Conservation (phyloP, 1,140 invertebrate genomes). For the Musca domestica region DNA sequence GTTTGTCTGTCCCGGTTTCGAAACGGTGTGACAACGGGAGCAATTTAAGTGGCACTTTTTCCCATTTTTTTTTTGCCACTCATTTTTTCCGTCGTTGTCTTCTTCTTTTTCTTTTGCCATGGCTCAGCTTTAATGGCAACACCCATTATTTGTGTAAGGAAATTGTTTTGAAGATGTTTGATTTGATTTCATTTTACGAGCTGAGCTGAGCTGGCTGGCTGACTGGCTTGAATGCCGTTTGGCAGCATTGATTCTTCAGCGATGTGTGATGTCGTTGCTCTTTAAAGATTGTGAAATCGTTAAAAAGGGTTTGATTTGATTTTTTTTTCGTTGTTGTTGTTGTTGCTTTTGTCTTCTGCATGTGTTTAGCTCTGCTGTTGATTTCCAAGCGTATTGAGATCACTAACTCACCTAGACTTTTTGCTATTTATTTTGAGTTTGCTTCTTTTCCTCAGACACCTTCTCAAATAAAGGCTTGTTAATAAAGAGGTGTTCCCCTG, state of each 20-base stretch:
- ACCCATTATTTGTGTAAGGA: conserved; percentile 21
- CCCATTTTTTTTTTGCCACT: neutral
- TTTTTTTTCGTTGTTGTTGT: no score
- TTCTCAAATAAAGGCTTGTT: conserved; percentile 19
- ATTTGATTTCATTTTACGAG: conserved; percentile 7
- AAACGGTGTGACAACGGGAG: conserved; percentile 18
- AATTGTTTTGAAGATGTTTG: conserved; percentile 22
- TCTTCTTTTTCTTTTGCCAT: neutral
- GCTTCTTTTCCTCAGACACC: neutral
- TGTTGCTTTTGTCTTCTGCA: neutral
- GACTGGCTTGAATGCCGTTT: no score
- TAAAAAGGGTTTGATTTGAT: neutral
- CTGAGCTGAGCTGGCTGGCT: no score
- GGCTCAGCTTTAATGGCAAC: conserved; percentile 9
- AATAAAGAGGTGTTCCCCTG: conserved; percentile 12
- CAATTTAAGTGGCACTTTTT: conserved; percentile 19
- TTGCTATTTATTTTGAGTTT: no score
- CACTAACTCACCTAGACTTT: conserved; percentile 13
- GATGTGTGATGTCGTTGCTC: neutral
- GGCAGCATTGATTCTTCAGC: neutral
- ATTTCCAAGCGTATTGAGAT: neutral
- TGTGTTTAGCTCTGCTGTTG: no score
- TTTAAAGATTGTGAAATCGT: neutral
- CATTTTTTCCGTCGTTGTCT: neutral
- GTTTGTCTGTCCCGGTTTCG: neutral